phyloP scores from a whole-genome alignment of 2,888 invertebrate species.

The Coleophora flavipennella region DNA sequence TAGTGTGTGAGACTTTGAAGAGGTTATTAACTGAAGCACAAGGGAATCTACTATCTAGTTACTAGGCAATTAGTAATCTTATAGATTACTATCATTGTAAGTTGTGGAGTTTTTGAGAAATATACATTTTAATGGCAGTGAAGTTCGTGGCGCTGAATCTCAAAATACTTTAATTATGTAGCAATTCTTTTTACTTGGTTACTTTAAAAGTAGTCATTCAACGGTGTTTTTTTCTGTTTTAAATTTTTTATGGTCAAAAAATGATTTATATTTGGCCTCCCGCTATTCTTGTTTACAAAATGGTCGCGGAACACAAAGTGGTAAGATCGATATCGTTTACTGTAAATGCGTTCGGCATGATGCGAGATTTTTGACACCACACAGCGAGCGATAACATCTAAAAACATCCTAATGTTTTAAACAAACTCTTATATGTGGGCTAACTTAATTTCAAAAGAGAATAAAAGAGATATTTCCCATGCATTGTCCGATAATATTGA shows the following conservation, averaged over 20 bases:
- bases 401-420: conserved; percentile 69
- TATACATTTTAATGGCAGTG: neutral
- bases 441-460: conserved; percentile 62
- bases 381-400: conserved; percentile 61
- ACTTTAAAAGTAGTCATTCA: no score
- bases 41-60: no score
- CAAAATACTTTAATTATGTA: no score
- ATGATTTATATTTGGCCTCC: conserved; percentile 56
- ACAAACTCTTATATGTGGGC: conserved; percentile 67
- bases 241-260: conserved; percentile 23
- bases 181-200: no score
- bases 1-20: no score
- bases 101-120: neutral
- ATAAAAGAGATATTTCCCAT: conserved; percentile 55
- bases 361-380: conserved; percentile 72
- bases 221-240: neutral
- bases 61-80: no score
- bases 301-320: conserved; percentile 56
- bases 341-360: conserved; percentile 67
- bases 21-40: no score
- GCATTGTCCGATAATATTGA: conserved; percentile 48
- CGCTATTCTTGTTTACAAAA: conserved; percentile 68
- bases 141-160: neutral
- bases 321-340: conserved; percentile 49
- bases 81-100: neutral